Evolutionary conservation across 1,140 invertebrate genomes (phyloP).

Genomic region (Trachymyrmex septentrionalis): DNA sequence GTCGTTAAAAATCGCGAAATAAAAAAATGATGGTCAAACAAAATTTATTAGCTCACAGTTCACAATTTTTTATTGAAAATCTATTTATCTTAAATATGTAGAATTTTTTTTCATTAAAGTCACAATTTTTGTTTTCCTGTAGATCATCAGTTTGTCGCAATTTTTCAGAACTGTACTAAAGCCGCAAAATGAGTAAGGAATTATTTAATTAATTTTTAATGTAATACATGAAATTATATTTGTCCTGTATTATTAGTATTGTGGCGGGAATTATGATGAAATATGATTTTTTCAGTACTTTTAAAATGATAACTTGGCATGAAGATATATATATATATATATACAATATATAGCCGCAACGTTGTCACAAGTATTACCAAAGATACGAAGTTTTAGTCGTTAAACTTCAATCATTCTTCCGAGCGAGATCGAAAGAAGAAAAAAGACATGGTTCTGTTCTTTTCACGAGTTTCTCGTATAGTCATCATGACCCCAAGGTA

Average conservation of each 20-base stretch:
- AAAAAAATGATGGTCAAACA: not conserved
- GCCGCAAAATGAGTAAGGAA: not conserved
- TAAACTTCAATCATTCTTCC: constrained; percentile 19
- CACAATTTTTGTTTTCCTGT: not conserved
- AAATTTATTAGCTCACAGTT: not conserved
- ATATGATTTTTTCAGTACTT: not conserved
- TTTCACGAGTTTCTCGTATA: constrained; percentile 18
- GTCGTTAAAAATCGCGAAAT: not conserved
- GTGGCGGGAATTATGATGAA: not conserved
- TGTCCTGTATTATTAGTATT: not conserved
- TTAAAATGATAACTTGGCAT: not conserved
- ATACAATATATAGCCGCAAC: constrained; percentile 12
- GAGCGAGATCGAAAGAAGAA: not conserved
- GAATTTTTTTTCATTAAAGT: not conserved
- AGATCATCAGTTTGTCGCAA: not conserved
- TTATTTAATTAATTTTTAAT: constrained; percentile 3
- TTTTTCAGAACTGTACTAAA: not conserved
- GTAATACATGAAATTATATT: not conserved
- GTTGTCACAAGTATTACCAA: not conserved
- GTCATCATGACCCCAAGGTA: constrained; percentile 24
- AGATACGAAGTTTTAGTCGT: constrained; percentile 18
- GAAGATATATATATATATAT: constrained; percentile 5
- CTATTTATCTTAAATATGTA: not conserved
- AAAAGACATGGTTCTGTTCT: constrained; percentile 22
- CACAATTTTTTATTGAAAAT: not conserved